Evolutionary conservation across 92 coral and sea anemone species (phyloP).

Genomic region (Porites cylindrica): DNA sequence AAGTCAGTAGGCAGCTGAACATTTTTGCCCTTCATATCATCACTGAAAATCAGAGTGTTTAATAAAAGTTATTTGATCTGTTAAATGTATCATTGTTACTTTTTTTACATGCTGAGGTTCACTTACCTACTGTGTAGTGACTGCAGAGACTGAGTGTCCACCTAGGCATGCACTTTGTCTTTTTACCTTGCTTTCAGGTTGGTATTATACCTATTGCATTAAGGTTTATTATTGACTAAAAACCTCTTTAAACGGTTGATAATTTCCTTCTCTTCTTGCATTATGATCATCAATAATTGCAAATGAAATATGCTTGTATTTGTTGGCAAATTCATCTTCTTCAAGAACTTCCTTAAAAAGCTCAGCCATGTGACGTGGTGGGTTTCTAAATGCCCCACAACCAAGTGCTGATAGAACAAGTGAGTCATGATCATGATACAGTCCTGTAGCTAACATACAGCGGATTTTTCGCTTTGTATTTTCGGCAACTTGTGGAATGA

Average conservation of each 20-base stretch:
- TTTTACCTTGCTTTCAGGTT: too few species aligned
- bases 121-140: too few species aligned
- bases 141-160: too few species aligned
- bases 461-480: slow-evolving; percentile 76
- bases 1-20: too few species aligned
- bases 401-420: slow-evolving; percentile 92
- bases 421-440: slow-evolving; percentile 76
- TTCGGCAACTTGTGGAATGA: slow-evolving; percentile 68
- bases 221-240: slow-evolving; percentile 29
- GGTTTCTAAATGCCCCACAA: slow-evolving; percentile 92
- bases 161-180: too few species aligned
- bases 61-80: too few species aligned
- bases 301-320: slow-evolving; percentile 79
- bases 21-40: too few species aligned
- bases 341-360: slow-evolving; percentile 73
- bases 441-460: slow-evolving; percentile 75
- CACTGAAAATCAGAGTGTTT: too few species aligned
- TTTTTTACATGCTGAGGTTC: too few species aligned
- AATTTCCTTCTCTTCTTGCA: slow-evolving; percentile 82
- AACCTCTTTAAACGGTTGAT: slow-evolving; percentile 69
- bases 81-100: too few species aligned
- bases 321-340: slow-evolving; percentile 64
- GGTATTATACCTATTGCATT: background rate
- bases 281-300: slow-evolving; percentile 87
- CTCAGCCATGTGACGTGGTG: slow-evolving; percentile 82